Percentiles rank a stretch among this genome's conserved stretches.
phyloP scores from a whole-genome alignment of 2,113 vertebrate species.

The Regulus satrapa region DNA sequence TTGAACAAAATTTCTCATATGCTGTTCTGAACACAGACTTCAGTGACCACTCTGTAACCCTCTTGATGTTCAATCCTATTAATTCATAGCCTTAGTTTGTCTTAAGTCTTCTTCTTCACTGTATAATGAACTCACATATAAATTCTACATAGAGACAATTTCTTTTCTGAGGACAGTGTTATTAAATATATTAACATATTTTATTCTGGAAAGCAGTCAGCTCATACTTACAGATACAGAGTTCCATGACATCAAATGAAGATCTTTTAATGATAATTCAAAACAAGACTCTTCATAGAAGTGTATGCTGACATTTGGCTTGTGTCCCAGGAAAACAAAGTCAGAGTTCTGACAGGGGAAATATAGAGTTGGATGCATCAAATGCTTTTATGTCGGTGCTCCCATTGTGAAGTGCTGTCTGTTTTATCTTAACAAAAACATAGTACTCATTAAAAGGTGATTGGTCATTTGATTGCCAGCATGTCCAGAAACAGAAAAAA shows the following conservation, averaged over 20 bases:
- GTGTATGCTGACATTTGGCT: neutral
- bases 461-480: neutral
- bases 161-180: neutral
- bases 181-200: neutral
- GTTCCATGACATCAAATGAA: neutral
- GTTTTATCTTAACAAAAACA: neutral
- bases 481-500: neutral
- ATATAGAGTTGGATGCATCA: neutral
- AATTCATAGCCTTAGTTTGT: neutral
- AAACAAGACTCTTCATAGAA: neutral
- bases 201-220: neutral
- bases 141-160: neutral
- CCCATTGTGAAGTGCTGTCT: neutral
- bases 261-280: neutral
- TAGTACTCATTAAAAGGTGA: neutral
- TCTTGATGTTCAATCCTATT: neutral
- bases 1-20: neutral
- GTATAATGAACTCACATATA: neutral
- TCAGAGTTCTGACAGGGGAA: neutral
- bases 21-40: neutral
- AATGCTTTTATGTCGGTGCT: neutral
- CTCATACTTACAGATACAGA: neutral
- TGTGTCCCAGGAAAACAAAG: neutral
- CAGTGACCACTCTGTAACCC: neutral
- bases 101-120: neutral